These are phyloP conservation scores for Silurus aristotelis DNA, from an alignment of 2,797 vertebrate species.

Conservation along the genomic window DNA sequence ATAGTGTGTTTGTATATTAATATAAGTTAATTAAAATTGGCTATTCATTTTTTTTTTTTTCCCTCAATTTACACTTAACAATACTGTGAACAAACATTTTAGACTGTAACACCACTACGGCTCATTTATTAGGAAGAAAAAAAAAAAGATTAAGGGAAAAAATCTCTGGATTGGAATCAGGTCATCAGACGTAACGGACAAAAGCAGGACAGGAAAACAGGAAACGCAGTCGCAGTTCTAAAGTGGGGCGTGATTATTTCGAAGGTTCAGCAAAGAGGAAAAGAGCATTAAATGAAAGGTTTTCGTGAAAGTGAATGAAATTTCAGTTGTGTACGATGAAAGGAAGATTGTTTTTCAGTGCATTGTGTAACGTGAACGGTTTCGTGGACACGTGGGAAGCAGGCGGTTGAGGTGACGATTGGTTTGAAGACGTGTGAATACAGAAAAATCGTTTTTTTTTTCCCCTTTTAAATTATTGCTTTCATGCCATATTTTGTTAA, in stretches of 20 bases:
- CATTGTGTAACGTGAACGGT: neutral
- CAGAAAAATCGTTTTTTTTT: neutral
- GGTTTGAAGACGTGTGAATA: neutral
- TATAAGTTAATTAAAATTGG: too few relatives aligned
- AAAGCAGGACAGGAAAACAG: constrained; percentile 16
- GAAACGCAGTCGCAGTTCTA: constrained; percentile 10
- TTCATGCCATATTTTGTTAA: too few relatives aligned
- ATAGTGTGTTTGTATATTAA: too few relatives aligned
- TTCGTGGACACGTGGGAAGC: constrained; percentile 14
- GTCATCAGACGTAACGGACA: neutral
- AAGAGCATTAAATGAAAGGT: neutral
- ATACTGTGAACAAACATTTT: neutral
- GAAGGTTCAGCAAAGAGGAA: neutral
- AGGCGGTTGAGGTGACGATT: neutral
- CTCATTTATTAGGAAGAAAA: neutral
- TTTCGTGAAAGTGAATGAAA: neutral
- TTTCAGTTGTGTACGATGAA: neutral
- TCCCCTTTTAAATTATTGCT: neutral
- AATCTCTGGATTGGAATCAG: constrained; percentile 22
- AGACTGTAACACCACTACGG: neutral
- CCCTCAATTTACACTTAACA: too few relatives aligned
- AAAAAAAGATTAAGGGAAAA: neutral
- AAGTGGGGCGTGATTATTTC: neutral
- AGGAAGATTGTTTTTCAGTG: neutral
- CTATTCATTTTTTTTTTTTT: too few relatives aligned